phyloP scores from a whole-genome alignment of 1,140 invertebrate genomes.

The Drosophila parvula region DNA sequence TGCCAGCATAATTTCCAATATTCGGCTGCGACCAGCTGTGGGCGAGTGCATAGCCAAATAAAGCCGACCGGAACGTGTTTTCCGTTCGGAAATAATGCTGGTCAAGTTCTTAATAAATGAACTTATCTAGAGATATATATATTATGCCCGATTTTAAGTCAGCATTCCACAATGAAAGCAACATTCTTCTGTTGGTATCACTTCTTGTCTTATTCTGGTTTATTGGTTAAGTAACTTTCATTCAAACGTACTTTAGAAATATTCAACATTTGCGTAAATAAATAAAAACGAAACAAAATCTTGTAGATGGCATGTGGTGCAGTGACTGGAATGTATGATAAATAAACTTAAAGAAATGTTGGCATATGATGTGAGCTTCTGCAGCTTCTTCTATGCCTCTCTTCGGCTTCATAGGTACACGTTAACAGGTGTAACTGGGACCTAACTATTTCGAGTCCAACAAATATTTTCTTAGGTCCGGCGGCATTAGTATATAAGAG shows the following conservation, averaged over 20 bases:
- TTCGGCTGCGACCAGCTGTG: constrained; percentile 8
- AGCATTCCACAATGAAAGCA: constrained; percentile 7
- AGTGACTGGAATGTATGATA: constrained; percentile 13
- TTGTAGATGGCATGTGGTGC: constrained; percentile 2
- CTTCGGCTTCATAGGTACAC: background rate
- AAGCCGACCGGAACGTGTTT: constrained; percentile 40
- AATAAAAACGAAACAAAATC: constrained; percentile 3
- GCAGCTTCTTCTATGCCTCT: background rate
- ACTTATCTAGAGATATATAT: constrained; percentile 1
- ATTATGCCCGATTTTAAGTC: background rate
- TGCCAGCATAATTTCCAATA: constrained; percentile 47
- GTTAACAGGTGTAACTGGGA: background rate
- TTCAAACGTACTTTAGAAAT: background rate
- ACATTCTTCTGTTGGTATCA: background rate
- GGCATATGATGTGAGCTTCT: no score
- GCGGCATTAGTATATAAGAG: constrained; percentile 30
- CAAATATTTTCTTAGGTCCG: constrained; percentile 24
- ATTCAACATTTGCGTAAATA: constrained; percentile 18
- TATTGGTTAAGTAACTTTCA: background rate
- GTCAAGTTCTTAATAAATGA: constrained; percentile 21
- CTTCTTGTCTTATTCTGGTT: background rate
- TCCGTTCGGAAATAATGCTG: background rate
- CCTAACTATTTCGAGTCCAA: background rate
- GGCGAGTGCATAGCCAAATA: constrained; percentile 14
- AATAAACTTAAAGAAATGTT: background rate